These are phyloP conservation scores for Telenomus remus DNA, from an alignment of 1,140 invertebrate genomes.

Conservation along the genomic window DNA sequence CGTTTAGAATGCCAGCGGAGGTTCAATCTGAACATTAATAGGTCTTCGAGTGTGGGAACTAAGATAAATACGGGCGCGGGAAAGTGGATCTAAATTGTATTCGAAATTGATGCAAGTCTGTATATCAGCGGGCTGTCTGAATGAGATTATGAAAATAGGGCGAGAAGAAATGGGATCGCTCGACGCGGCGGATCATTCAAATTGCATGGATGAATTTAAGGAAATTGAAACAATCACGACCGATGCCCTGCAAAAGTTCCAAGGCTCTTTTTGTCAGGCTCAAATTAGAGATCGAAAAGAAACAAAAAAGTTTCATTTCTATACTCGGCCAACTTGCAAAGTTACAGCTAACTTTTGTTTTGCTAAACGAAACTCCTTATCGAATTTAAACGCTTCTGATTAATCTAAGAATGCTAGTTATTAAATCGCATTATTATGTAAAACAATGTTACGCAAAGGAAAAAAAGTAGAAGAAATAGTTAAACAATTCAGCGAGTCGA, in stretches of 20 bases:
- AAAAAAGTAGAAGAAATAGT: too few relatives aligned
- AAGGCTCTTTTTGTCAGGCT: too few relatives aligned
- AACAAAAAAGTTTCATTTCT: too few relatives aligned
- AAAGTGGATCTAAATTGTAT: constrained; percentile 40
- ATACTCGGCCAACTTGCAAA: too few relatives aligned
- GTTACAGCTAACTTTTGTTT: too few relatives aligned
- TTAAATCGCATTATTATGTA: too few relatives aligned
- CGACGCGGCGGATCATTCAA: constrained; percentile 21
- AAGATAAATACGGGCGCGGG: constrained; percentile 25
- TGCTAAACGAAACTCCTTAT: too few relatives aligned
- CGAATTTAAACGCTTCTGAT: too few relatives aligned
- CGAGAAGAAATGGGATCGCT: constrained; percentile 21
- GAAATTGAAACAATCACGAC: constrained; percentile 16
- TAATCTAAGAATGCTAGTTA: too few relatives aligned
- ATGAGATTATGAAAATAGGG: constrained; percentile 35
- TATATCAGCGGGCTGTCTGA: constrained; percentile 27
- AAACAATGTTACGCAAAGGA: too few relatives aligned
- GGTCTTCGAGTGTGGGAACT: constrained; percentile 2
- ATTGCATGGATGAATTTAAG: constrained; percentile 14
- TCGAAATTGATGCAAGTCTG: constrained; percentile 27
- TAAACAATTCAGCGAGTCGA: too few relatives aligned
- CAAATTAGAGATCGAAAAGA: too few relatives aligned
- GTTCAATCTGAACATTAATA: constrained; percentile 29
- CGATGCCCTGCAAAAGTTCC: background rate
- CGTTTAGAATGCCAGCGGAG: background rate